Conservation (phyloP, 2,888 invertebrate genomes). For the Vanessa cardui region DNA sequence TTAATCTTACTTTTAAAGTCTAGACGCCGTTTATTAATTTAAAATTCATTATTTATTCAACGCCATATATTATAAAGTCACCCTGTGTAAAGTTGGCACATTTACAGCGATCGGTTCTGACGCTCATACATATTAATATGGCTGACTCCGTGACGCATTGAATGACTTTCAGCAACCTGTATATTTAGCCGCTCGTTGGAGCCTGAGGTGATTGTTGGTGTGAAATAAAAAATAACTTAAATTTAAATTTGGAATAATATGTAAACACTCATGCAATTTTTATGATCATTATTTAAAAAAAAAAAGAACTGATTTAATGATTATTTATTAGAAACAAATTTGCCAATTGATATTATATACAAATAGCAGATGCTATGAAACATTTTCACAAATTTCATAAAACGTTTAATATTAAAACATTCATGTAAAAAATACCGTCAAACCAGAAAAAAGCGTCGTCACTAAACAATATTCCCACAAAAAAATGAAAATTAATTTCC, state of each 20-base stretch:
- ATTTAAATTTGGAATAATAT: not conserved
- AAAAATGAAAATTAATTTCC: conserved; percentile 55
- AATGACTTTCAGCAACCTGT: conserved; percentile 50
- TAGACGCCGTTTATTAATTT: conserved; percentile 43
- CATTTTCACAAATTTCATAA: conserved; percentile 13
- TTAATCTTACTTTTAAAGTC: conserved; percentile 1
- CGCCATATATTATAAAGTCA: conserved; percentile 46
- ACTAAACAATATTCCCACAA: conserved; percentile 38
- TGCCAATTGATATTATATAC: conserved; percentile 2
- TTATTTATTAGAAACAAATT: not conserved
- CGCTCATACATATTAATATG: conserved; percentile 68
- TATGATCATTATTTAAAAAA: too few species aligned
- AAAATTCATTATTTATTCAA: conserved; percentile 50
- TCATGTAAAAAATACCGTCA: conserved; percentile 29
- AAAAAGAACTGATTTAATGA: too few species aligned
- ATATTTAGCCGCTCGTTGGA: conserved; percentile 37
- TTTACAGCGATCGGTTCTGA: conserved; percentile 46
- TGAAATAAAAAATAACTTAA: conserved; percentile 19
- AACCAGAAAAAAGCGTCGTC: conserved; percentile 31
- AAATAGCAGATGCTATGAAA: not conserved
- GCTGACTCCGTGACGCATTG: conserved; percentile 54
- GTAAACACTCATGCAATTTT: too few species aligned
- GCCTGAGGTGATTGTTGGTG: conserved; percentile 35
- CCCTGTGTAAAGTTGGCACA: conserved; percentile 45
- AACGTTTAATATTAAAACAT: conserved; percentile 18